These are phyloP conservation scores for Polia nebulosa DNA, from an alignment of 2,888 invertebrate species.

Conservation along the genomic window DNA sequence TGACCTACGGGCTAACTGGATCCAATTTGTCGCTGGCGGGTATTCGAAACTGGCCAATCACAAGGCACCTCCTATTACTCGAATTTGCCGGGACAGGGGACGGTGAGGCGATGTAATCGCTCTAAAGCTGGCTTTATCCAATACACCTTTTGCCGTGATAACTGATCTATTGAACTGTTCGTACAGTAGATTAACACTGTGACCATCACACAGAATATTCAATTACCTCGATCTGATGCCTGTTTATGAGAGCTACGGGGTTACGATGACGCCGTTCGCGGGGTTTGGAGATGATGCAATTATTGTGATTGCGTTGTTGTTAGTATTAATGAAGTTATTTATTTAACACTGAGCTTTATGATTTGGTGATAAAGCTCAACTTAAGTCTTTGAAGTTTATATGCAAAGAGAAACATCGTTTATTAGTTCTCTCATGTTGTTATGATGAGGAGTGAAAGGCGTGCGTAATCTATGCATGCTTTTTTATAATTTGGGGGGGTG, in stretches of 20 bases:
- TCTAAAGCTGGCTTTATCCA: slow-evolving; percentile 81
- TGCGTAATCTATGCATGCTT: too few relatives aligned
- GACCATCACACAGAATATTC: slow-evolving; percentile 57
- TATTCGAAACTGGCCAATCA: slow-evolving; percentile 87
- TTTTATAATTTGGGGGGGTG: too few relatives aligned
- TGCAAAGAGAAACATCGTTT: not conserved
- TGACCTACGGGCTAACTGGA: slow-evolving; percentile 82
- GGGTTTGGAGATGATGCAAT: slow-evolving; percentile 6
- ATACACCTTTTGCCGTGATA: slow-evolving; percentile 82
- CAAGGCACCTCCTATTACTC: slow-evolving; percentile 81
- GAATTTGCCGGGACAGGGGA: slow-evolving; percentile 77
- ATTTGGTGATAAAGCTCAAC: not conserved
- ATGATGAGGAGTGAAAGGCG: too few relatives aligned
- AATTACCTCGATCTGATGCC: slow-evolving; percentile 47
- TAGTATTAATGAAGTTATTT: slow-evolving; percentile 4
- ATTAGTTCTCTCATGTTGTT: not conserved
- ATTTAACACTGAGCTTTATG: not conserved
- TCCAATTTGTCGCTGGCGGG: slow-evolving; percentile 86
- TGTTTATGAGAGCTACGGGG: slow-evolving; percentile 10
- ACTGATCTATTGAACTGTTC: slow-evolving; percentile 75
- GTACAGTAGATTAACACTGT: slow-evolving; percentile 58
- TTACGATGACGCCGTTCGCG: slow-evolving; percentile 18
- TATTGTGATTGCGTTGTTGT: slow-evolving; percentile 22
- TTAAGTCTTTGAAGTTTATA: not conserved
- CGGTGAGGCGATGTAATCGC: slow-evolving; percentile 81